A percentile compares a stretch with the other conserved stretches of the same genome.
phyloP scores from a whole-genome alignment of 2,113 vertebrate genomes.

The Chunga burmeisteri region DNA sequence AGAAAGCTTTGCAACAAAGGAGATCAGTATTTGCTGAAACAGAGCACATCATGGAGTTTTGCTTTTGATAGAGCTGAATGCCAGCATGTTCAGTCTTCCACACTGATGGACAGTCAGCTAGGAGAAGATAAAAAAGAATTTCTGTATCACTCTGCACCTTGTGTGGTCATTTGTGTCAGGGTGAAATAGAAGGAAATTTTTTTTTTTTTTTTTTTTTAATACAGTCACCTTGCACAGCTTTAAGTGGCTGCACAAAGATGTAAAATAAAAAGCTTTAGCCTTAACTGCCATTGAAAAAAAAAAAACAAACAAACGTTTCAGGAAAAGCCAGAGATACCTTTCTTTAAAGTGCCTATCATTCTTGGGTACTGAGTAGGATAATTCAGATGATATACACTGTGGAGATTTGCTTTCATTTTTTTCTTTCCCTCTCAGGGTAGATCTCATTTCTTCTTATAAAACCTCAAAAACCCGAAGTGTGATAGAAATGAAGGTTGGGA shows the following conservation, averaged over 20 bases:
- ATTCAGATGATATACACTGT: neutral
- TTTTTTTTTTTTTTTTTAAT: neutral
- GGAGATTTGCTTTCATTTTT: neutral
- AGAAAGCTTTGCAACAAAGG: slow-evolving; percentile 38
- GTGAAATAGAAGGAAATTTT: neutral
- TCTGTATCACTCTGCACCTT: neutral
- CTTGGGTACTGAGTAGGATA: neutral
- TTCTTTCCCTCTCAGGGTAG: neutral
- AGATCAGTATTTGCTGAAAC: slow-evolving; percentile 23
- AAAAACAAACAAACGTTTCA: too few relatives aligned
- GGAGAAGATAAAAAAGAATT: neutral
- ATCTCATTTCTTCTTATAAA: neutral
- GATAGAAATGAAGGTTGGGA: neutral
- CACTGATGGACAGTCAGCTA: neutral
- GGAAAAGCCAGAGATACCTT: neutral
- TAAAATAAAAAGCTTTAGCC: neutral
- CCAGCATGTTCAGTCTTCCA: neutral
- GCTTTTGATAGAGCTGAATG: neutral
- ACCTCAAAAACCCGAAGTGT: neutral
- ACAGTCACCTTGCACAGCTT: neutral
- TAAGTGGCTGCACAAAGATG: neutral
- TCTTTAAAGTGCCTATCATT: neutral
- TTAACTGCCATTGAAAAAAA: neutral
- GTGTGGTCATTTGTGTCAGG: neutral
- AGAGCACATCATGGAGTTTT: neutral